Evolutionary conservation across 2,113 vertebrate species (phyloP), one percentile per base, ranked within the genome.

Genomic region (Carollia perspicillata): DNA sequence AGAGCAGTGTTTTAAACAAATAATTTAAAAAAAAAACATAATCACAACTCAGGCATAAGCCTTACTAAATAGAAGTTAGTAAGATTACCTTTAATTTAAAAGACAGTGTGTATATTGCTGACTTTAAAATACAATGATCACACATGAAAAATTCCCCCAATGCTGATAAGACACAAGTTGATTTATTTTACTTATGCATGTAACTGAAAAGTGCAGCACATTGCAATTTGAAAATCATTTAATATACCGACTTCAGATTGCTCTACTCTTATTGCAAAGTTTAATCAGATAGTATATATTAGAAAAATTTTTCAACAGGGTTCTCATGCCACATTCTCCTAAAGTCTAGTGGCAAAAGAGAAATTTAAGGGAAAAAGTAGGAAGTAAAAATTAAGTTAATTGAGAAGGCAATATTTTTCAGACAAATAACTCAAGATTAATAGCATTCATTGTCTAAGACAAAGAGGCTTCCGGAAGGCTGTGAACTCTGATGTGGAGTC

Each of bases 211-310:
- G 74, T 75, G 23, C 49, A 90, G 80, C 80, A 83, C 68, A 86
- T 30, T 81, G 66, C 66, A 96, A 95, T 75, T 92, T 95, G 47
- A 68, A 95, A 93, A 80, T 95, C 84, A 63, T 75, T 95, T 89
- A 74, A 85, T 85, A 89, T 80, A 89, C 66, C 79, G 74, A 68
- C 23, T 86, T 86, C 66, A 60, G 79, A 92, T 81, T 93, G 78
- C 8, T 89, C 53, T 66, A 40, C 65, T 68, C 66, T 55, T 91
- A 95, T 42, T 89, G 16, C 65, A 81, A 93, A 95, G 90, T 85
- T 89, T 86, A 81, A 95, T 90, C 85, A 95, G 75, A 85, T 75
- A 74, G 66, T 86, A 75, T 93, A 77, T 87, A 93, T 89, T 66
- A 84, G 69, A 47, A 86, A 93, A 79, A 85, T 72, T 68, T 93